Percentiles rank a stretch among this genome's conserved stretches.
These are phyloP conservation scores for Drosophila malerkotliana DNA, from an alignment of 1,140 invertebrate genomes.

Conservation along the genomic window DNA sequence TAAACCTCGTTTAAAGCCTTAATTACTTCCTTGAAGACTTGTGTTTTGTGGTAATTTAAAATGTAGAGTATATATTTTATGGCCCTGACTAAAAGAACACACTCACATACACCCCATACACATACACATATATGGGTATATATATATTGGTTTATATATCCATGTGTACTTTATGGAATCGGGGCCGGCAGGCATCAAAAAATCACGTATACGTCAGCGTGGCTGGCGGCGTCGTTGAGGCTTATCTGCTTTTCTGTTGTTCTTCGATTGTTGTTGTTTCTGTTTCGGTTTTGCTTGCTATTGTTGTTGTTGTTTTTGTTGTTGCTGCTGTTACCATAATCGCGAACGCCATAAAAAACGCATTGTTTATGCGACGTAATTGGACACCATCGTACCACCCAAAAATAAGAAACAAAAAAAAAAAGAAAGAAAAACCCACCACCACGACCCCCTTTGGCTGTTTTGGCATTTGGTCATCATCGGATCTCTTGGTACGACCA, in stretches of 20 bases:
- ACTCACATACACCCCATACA: too few relatives aligned
- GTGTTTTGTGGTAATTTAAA: not conserved
- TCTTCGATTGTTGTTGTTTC: conserved; percentile 19
- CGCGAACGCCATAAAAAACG: conserved; percentile 76
- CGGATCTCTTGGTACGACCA: conserved; percentile 49
- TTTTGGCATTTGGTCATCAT: conserved; percentile 68
- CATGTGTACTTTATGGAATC: conserved; percentile 50
- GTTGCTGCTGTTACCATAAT: conserved; percentile 61
- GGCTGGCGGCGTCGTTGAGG: conserved; percentile 54
- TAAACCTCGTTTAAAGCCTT: not conserved
- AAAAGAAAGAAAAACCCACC: not conserved
- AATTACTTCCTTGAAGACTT: not conserved
- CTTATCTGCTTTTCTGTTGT: conserved; percentile 62
- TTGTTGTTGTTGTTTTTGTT: conserved; percentile 21
- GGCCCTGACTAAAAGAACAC: conserved; percentile 9
- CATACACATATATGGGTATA: not conserved
- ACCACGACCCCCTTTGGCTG: conserved; percentile 5
- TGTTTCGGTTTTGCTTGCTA: not conserved
- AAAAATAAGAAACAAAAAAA: not conserved
- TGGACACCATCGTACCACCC: conserved; percentile 62
- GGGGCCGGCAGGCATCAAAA: conserved; percentile 59
- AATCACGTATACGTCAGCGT: conserved; percentile 75
- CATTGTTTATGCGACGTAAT: conserved; percentile 81
- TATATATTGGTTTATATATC: conserved; percentile 9
- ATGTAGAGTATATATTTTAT: not conserved